Evolutionary conservation across 2,113 vertebrate genomes (phyloP).

Genomic region (Lepidothrix coronata): DNA sequence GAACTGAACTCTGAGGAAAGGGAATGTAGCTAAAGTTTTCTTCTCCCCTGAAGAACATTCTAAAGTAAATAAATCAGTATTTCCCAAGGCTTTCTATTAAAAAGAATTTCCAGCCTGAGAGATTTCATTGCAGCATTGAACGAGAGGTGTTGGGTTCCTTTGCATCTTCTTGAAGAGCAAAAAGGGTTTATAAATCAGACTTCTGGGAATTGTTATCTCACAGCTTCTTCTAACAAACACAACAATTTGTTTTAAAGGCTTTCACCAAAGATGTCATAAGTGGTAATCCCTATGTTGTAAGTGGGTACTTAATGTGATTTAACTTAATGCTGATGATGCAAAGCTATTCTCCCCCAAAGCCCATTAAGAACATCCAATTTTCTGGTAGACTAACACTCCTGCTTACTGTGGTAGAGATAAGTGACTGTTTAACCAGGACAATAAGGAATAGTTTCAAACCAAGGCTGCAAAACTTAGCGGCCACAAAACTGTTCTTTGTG

Average conservation of each 20-base stretch:
- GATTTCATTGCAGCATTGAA: not conserved
- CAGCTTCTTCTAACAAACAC: constrained; percentile 54
- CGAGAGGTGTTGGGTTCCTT: not conserved
- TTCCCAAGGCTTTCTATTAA: not conserved
- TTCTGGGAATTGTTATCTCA: constrained; percentile 53
- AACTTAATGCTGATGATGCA: constrained; percentile 60
- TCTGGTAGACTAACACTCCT: constrained; percentile 46
- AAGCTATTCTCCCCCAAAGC: constrained; percentile 52
- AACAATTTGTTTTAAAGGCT: constrained; percentile 67
- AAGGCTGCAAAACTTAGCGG: not conserved
- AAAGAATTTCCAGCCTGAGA: not conserved
- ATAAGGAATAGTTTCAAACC: constrained; percentile 1
- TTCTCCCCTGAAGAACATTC: not conserved
- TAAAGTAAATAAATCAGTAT: not conserved
- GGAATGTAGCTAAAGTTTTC: not conserved
- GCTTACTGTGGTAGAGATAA: constrained; percentile 45
- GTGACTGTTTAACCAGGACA: constrained; percentile 43
- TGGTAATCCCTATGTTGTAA: constrained; percentile 54
- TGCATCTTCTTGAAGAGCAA: constrained; percentile 19
- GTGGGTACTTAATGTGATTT: constrained; percentile 43
- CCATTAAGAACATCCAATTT: constrained; percentile 61
- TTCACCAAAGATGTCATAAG: constrained; percentile 62
- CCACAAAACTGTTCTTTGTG: not conserved
- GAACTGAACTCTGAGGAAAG: not conserved
- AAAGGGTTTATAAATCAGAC: constrained; percentile 33